phyloP scores from a whole-genome alignment of 2,113 vertebrate genomes.

The Natator depressus region DNA sequence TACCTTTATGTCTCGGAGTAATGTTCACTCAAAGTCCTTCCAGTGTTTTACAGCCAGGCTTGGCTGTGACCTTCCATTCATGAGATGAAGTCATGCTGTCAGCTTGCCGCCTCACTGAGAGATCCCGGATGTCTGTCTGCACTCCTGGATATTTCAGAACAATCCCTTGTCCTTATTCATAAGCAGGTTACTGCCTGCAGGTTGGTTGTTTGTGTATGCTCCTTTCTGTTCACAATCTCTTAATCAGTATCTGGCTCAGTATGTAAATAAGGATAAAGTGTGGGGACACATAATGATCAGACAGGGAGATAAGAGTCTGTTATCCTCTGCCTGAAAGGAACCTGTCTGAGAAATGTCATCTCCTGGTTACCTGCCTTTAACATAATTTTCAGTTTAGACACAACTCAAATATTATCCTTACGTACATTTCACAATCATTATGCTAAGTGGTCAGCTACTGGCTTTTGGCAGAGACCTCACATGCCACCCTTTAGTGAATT shows the following conservation, averaged over 20 bases:
- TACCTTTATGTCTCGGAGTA: not conserved
- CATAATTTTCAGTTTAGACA: not conserved
- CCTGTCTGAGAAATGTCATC: not conserved
- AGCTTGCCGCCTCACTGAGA: not conserved
- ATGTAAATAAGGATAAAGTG: not conserved
- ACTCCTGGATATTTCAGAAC: not conserved
- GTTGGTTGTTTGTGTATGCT: not conserved
- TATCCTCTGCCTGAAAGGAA: not conserved
- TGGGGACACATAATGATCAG: not conserved
- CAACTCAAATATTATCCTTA: not conserved
- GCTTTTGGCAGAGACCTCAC: not conserved
- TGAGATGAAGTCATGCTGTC: not conserved
- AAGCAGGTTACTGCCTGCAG: not conserved
- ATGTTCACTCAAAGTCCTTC: not conserved
- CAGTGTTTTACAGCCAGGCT: not conserved
- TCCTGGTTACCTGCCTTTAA: not conserved
- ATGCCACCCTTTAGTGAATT: not conserved
- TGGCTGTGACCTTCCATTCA: not conserved
- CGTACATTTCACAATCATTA: not conserved
- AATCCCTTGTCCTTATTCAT: not conserved
- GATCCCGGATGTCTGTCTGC: not conserved
- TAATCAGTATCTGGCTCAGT: not conserved
- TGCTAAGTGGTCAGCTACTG: not conserved
- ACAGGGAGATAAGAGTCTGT: not conserved
- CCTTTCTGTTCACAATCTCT: not conserved